Conservation (phyloP, 2,888 invertebrate genomes). For the Disparrhopalites patrizii region DNA sequence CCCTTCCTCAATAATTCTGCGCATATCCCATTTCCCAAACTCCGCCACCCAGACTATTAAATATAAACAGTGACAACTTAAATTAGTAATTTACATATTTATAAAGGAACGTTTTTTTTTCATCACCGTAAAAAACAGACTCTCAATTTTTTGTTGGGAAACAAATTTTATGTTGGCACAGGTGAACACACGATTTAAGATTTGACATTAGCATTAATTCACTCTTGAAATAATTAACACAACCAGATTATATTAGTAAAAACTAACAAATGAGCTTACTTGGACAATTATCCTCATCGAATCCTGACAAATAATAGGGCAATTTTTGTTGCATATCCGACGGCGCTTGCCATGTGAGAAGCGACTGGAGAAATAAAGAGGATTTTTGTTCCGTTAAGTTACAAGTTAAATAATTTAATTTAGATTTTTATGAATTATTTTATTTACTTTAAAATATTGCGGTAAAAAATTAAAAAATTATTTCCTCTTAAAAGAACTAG, state of each 20-base stretch:
- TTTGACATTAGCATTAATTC: too few relatives aligned
- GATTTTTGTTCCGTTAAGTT: too few relatives aligned
- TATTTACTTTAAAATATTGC: background rate
- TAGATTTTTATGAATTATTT: background rate
- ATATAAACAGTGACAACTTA: background rate
- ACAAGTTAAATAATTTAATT: background rate
- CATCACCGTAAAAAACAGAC: too few relatives aligned
- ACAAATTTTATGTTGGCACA: too few relatives aligned
- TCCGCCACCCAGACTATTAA: conserved; percentile 18
- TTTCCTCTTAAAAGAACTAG: background rate
- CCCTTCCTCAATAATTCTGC: background rate
- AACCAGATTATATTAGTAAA: too few relatives aligned
- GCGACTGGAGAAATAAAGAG: too few relatives aligned
- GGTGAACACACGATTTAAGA: too few relatives aligned
- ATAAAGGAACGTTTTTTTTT: too few relatives aligned
- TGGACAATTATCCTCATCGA: conserved; percentile 15
- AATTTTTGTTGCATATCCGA: background rate
- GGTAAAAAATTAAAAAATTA: background rate
- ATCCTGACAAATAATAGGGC: conserved; percentile 11
- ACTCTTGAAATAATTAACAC: too few relatives aligned
- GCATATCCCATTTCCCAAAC: conserved; percentile 8
- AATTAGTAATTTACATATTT: background rate
- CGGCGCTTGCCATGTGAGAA: conserved; percentile 11
- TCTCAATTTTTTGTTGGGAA: too few relatives aligned
- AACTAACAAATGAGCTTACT: too few relatives aligned